A percentile compares a stretch with the other conserved stretches of the same genome.
Conservation (phyloP, 2,113 vertebrate genomes). For the Picathartes gymnocephalus region DNA sequence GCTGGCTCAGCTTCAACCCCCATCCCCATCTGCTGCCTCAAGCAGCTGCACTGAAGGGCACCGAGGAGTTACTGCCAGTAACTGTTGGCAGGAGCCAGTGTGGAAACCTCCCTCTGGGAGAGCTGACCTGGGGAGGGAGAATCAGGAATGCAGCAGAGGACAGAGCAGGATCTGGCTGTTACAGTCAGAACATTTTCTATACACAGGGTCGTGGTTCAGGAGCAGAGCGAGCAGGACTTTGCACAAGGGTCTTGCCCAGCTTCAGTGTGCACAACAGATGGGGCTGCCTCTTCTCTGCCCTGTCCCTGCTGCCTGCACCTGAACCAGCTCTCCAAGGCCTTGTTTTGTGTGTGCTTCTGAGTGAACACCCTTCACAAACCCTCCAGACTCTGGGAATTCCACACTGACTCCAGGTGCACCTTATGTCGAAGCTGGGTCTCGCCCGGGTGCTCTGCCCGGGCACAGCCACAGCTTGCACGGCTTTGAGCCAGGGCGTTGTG, state of each 20-base stretch:
- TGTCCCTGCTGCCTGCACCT: not conserved
- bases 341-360: not conserved
- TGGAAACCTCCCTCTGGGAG: slow-evolving; percentile 2
- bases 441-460: not conserved
- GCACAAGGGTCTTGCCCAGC: not conserved
- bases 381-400: not conserved
- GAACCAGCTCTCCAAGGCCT: not conserved
- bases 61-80: slow-evolving; percentile 11
- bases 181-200: not conserved
- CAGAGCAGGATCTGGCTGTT: not conserved
- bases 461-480: not conserved
- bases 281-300: not conserved
- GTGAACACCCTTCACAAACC: not conserved
- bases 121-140: not conserved
- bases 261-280: accelerated
- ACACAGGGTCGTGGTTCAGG: not conserved
- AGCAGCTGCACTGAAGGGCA: slow-evolving; percentile 58
- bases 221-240: not conserved
- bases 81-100: slow-evolving; percentile 12
- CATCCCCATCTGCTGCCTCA: slow-evolving; percentile 38
- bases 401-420: not conserved
- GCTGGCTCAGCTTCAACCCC: slow-evolving; percentile 30
- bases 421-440: not conserved
- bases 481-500: not conserved
- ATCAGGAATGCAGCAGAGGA: not conserved